phyloP scores from a whole-genome alignment of 2,113 vertebrate genomes.

The Nibea coibor region DNA sequence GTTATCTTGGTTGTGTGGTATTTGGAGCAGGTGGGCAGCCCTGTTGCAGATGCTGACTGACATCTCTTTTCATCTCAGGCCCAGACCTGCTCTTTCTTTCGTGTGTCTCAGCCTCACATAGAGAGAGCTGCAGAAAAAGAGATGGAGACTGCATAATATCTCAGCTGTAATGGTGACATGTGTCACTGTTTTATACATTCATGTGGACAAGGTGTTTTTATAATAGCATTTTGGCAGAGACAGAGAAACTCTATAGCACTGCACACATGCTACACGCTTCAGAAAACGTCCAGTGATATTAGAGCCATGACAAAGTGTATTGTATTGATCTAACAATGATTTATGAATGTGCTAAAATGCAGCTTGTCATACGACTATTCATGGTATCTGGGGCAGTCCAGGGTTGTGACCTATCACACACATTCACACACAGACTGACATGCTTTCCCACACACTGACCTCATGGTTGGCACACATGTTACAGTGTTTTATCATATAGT shows the following conservation, averaged over 20 bases:
- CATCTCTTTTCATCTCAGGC: slow-evolving; percentile 75
- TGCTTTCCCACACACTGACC: slow-evolving; percentile 73
- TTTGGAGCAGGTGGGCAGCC: slow-evolving; percentile 76
- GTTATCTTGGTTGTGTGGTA: slow-evolving; percentile 57
- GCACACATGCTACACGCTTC: background rate
- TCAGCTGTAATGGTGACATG: slow-evolving; percentile 28
- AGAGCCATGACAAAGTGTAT: background rate
- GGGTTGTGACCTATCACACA: slow-evolving; percentile 47
- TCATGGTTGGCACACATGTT: slow-evolving; percentile 55
- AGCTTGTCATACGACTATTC: slow-evolving; percentile 27
- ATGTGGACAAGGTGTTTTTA: background rate
- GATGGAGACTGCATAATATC: slow-evolving; percentile 6
- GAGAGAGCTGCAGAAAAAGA: slow-evolving; percentile 37
- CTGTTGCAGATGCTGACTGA: slow-evolving; percentile 71
- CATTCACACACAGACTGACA: slow-evolving; percentile 30
- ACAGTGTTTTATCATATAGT: slow-evolving; percentile 56
- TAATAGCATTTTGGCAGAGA: background rate
- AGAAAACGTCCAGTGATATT: slow-evolving; percentile 7
- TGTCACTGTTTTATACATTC: slow-evolving; percentile 9
- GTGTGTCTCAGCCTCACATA: slow-evolving; percentile 27
- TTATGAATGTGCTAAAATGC: slow-evolving; percentile 31
- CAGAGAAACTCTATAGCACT: background rate
- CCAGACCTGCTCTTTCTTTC: slow-evolving; percentile 57
- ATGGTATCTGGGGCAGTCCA: slow-evolving; percentile 20
- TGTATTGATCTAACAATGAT: slow-evolving; percentile 37